These are phyloP conservation scores for Microplitis manilae DNA, from an alignment of 2,888 invertebrate genomes.

Conservation along the genomic window DNA sequence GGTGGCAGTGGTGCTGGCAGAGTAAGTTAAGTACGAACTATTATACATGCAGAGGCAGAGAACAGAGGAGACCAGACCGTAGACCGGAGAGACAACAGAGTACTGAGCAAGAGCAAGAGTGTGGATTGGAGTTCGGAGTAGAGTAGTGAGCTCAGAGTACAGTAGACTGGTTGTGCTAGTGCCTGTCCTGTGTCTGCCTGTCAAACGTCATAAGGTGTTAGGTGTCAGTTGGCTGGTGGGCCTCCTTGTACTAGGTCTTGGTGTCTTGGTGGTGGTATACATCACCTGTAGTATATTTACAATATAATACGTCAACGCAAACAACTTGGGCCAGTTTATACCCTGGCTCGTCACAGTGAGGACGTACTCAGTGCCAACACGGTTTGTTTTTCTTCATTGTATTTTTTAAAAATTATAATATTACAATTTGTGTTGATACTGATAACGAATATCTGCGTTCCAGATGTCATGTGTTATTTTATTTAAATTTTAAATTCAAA, in stretches of 20 bases:
- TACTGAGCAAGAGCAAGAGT: background rate
- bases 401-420: too few species aligned
- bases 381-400: conserved; percentile 8
- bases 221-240: background rate
- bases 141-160: too few species aligned
- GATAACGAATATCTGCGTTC: conserved; percentile 1
- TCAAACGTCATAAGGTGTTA: background rate
- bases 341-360: conserved; percentile 11
- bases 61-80: background rate
- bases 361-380: conserved; percentile 3
- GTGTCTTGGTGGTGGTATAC: conserved; percentile 7
- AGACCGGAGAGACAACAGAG: background rate
- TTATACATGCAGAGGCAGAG: background rate
- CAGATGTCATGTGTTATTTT: background rate
- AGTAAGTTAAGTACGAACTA: background rate
- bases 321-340: conserved; percentile 29
- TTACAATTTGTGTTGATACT: background rate
- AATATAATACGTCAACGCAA: background rate
- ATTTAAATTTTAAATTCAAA: background rate
- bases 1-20: conserved; percentile 4
- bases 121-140: background rate
- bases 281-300: background rate
- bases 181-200: background rate
- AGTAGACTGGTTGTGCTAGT: too few species aligned
- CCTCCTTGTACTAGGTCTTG: background rate